Conservation (phyloP, 2,113 vertebrate species). For the Cichladusa arquata region DNA sequence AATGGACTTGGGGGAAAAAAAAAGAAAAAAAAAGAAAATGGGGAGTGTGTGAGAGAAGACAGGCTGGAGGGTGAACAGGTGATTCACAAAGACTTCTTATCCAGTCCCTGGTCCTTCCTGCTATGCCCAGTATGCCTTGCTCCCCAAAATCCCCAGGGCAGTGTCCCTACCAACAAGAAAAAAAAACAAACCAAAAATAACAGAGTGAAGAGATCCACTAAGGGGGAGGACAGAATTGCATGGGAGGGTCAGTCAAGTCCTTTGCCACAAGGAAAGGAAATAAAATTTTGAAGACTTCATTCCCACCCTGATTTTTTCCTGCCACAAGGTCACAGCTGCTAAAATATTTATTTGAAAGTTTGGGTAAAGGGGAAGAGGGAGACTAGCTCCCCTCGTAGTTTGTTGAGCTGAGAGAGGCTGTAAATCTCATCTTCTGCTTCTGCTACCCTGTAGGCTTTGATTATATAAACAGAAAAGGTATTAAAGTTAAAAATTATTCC, state of each 20-base stretch:
- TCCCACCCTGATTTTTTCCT: background rate
- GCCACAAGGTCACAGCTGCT: background rate
- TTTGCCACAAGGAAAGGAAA: background rate
- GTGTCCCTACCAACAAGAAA: background rate
- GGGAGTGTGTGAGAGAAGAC: background rate
- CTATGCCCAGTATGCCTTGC: accelerated
- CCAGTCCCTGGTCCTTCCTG: background rate
- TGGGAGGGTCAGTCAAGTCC: background rate
- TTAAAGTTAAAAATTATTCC: background rate
- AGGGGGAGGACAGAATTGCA: background rate
- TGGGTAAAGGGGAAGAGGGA: accelerated
- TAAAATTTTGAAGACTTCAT: background rate
- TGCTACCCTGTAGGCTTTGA: background rate
- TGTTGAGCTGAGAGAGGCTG: background rate
- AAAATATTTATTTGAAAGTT: background rate
- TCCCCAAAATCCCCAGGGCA: background rate
- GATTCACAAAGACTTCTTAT: background rate
- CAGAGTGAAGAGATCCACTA: background rate
- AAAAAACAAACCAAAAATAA: background rate
- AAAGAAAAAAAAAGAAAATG: background rate
- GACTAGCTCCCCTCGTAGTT: background rate
- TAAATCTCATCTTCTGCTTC: background rate
- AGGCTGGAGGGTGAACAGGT: background rate
- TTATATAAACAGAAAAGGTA: background rate
- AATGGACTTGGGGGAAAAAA: background rate